Evolutionary conservation across 2,888 invertebrate species (phyloP), one percentile per base, ranked within the genome.

Genomic region (Lasioglossum zephyrum): DNA sequence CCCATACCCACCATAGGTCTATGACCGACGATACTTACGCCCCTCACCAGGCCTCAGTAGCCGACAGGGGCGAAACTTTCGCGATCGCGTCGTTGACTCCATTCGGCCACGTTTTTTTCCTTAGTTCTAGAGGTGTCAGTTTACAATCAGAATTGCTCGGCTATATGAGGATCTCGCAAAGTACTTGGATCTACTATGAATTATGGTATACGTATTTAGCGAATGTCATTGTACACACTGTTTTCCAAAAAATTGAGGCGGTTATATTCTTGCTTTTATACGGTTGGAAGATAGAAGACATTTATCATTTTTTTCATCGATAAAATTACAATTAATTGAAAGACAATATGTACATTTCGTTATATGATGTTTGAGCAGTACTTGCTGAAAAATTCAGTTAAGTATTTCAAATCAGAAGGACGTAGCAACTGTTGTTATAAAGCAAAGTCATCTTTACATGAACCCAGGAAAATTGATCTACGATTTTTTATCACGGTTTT

Each of bases 1-100:
- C 96, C 97, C 85, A 96, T 97, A 82, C 96, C 97, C 77, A 96
- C 97, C 90, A 96, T 97, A 86, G 97, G 97, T 79, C 97, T 97
- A 95, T 97, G 97, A 96, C 96, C 97, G 96, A 92, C 96, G 96
- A 93, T 95, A 79, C 91, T 95, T 31, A 93, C 95, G 53, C 95
- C 94, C 63, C 90, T 95, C 11, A 93, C 94, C 77, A 92, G 95
- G 82, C 95, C 94, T 4, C 95, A 95, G 84, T 95, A 86, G 81
- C 31, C 60, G 39, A 44, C 22, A 22, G 79, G 75, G 79, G 79
- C 16, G 18, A 26, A 16, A 8, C 8, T 73, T 57, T 22, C 57
- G 57, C 6, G 22, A 39, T 26, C 41, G 31, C 44, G 44, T 60
- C 47, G 4, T 47, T 31, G 4, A n/a, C 26, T 60, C 49, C 41